Evolutionary conservation across 2,797 vertebrate genomes (phyloP).

Genomic region (Sebastes flavidus): DNA sequence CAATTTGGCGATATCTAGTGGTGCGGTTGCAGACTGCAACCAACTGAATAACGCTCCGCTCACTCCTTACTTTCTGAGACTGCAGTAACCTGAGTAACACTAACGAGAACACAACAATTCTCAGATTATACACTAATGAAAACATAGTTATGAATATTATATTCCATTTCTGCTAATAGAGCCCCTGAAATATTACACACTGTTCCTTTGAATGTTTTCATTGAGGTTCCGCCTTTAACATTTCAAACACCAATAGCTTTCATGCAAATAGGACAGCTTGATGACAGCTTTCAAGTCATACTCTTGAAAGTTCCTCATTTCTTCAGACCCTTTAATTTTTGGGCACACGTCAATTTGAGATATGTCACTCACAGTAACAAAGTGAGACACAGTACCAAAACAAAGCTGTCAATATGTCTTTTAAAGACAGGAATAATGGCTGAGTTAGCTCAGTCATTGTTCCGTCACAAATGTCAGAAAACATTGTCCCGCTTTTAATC

Average conservation of each 20-base stretch:
- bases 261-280: not conserved
- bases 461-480: not conserved
- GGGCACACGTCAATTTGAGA: not conserved
- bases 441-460: not conserved
- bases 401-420: not conserved
- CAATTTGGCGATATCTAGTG: too few relatives aligned
- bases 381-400: not conserved
- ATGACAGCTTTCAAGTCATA: not conserved
- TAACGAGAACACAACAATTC: too few relatives aligned
- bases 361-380: not conserved
- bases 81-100: too few relatives aligned
- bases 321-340: not conserved
- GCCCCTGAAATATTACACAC: too few relatives aligned
- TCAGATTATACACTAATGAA: too few relatives aligned
- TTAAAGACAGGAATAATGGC: not conserved
- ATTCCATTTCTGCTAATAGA: too few relatives aligned
- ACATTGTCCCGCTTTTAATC: not conserved
- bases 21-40: too few relatives aligned
- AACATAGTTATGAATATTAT: too few relatives aligned
- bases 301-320: not conserved
- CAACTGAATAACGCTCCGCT: too few relatives aligned
- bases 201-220: not conserved
- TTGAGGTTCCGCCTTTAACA: not conserved
- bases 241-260: not conserved
- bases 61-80: too few relatives aligned